Evolutionary conservation across 2,113 vertebrate species (phyloP).

Genomic region (Pampusana beccarii): DNA sequence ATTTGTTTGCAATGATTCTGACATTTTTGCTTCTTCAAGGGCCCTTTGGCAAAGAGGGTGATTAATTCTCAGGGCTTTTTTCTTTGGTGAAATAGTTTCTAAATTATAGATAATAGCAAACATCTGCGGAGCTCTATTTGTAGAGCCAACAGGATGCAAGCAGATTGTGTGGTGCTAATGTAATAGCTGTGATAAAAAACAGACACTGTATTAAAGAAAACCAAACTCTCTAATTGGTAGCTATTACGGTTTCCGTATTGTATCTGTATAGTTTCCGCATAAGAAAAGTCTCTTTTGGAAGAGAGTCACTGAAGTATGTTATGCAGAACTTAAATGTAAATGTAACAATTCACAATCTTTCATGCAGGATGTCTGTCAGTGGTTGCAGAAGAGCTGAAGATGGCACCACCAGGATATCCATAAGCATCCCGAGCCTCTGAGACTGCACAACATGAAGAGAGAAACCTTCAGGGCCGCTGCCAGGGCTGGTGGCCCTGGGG

Average conservation of each 20-base stretch:
- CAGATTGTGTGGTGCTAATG: constrained; percentile 35
- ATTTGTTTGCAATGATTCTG: background rate
- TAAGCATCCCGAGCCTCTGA: fast-evolving
- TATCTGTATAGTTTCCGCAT: background rate
- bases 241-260: background rate
- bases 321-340: background rate
- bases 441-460: background rate
- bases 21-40: constrained; percentile 7
- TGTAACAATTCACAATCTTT: background rate
- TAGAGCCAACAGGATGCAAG: constrained; percentile 43
- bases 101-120: constrained; percentile 49
- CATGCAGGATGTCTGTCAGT: fast-evolving
- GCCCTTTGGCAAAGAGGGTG: background rate
- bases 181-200: constrained; percentile 27
- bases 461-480: fast-evolving
- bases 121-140: constrained; percentile 48
- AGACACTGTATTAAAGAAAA: background rate
- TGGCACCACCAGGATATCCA: fast-evolving
- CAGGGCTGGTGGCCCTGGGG: fast-evolving
- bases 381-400: background rate
- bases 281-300: background rate
- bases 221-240: background rate
- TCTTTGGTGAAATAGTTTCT: constrained; percentile 32
- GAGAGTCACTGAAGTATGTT: background rate
- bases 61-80: background rate